Evolutionary conservation across 2,113 vertebrate genomes (phyloP).

Genomic region (Prunella himalayana): DNA sequence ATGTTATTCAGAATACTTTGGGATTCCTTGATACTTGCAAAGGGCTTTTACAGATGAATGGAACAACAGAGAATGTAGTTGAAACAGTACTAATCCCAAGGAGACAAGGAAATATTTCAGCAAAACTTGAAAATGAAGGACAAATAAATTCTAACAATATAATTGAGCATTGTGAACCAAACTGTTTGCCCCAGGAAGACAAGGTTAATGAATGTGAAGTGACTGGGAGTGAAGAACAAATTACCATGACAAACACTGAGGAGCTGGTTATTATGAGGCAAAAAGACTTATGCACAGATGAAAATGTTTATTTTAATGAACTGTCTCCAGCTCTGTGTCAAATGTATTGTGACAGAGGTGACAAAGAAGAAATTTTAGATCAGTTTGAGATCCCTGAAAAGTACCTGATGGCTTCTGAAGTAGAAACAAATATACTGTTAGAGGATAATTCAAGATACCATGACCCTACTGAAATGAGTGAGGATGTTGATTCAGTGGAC

Average conservation of each 20-base stretch:
- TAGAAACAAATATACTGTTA: neutral
- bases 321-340: neutral
- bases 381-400: conserved; percentile 13
- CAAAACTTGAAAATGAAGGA: neutral
- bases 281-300: neutral
- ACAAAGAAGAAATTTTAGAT: neutral
- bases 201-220: neutral
- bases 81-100: neutral
- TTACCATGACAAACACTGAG: neutral
- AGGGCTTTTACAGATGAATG: neutral
- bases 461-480: neutral
- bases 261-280: neutral
- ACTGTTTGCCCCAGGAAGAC: conserved; percentile 6
- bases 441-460: neutral
- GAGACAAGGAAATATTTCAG: neutral
- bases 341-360: neutral
- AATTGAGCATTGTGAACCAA: neutral
- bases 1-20: neutral
- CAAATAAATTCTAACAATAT: neutral
- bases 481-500: neutral
- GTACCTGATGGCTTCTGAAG: conserved; percentile 15
- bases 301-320: neutral
- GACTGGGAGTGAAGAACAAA: neutral
- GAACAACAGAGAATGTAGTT: neutral
- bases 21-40: neutral